These are phyloP conservation scores for Lytechinus pictus DNA, from an alignment of 35 echinoderm and acorn worm genomes.

Conservation along the genomic window DNA sequence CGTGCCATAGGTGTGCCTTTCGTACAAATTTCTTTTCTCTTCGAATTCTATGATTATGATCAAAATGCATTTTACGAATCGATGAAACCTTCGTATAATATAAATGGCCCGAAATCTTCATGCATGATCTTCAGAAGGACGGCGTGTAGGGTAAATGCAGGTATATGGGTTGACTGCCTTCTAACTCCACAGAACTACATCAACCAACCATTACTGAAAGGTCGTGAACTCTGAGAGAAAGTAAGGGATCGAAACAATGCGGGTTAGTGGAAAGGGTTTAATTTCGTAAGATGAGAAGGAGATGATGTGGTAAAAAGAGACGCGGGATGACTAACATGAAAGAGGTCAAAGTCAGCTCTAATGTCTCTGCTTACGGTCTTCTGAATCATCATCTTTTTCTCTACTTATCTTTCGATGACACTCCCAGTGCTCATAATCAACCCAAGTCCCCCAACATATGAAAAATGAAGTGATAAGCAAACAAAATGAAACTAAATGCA, in stretches of 20 bases:
- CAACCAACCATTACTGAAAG: not conserved
- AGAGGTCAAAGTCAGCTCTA: slow-evolving; percentile 1
- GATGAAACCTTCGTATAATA: too few species aligned
- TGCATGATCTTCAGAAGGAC: too few species aligned
- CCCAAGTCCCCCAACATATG: too few species aligned
- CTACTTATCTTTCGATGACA: not conserved
- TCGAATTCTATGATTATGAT: not conserved
- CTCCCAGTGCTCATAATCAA: not conserved
- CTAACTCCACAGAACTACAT: too few species aligned
- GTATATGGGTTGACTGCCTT: too few species aligned
- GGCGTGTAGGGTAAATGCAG: too few species aligned
- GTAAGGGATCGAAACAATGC: not conserved
- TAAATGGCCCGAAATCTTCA: too few species aligned
- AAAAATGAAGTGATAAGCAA: too few species aligned
- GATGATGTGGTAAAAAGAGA: not conserved
- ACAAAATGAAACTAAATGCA: too few species aligned
- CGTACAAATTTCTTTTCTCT: not conserved
- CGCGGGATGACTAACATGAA: slow-evolving; percentile 10
- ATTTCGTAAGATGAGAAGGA: slow-evolving; percentile 3
- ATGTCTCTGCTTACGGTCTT: not conserved
- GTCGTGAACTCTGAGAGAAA: not conserved
- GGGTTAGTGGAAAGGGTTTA: not conserved
- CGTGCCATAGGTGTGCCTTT: too few species aligned
- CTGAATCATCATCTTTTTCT: not conserved
- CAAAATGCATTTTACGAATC: too few species aligned